phyloP scores from a whole-genome alignment of 2,888 invertebrate genomes.

The Stegophylla sp. region DNA sequence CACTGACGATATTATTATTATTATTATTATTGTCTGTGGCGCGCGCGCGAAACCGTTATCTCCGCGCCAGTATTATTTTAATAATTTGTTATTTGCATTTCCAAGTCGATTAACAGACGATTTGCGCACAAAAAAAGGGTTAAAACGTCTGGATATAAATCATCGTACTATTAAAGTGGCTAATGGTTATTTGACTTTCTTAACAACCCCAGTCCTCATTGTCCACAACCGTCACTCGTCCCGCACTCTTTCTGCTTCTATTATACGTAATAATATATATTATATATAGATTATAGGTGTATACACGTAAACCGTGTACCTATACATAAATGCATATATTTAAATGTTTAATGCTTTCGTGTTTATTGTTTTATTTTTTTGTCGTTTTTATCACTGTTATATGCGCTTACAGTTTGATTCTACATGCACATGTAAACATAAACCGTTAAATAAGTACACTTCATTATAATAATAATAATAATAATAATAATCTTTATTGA shows the following conservation, averaged over 20 bases:
- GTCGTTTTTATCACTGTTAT: no score
- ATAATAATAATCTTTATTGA: no score
- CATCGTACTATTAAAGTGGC: conserved; percentile 22
- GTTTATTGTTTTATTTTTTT: neutral
- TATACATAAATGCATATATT: neutral
- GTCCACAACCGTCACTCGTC: neutral
- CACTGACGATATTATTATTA: no score
- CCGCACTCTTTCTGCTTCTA: neutral
- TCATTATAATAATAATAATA: no score
- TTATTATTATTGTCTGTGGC: no score
- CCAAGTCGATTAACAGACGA: conserved; percentile 46
- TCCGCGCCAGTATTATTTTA: neutral
- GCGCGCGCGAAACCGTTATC: neutral
- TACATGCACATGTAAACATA: no score
- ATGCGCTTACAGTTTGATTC: no score
- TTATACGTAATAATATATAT: neutral
- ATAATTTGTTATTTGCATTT: conserved; percentile 16
- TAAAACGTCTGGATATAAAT: conserved; percentile 27
- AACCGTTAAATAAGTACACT: no score
- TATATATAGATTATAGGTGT: neutral
- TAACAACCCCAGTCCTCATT: conserved; percentile 18
- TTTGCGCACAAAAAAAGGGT: conserved; percentile 34
- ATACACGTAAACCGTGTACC: no score
- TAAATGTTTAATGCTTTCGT: neutral
- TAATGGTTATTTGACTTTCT: conserved; percentile 43